Percentiles rank a stretch among this genome's conserved stretches.
Evolutionary conservation across 2,113 vertebrate species (phyloP).

Genomic region (Lepidothrix coronata): DNA sequence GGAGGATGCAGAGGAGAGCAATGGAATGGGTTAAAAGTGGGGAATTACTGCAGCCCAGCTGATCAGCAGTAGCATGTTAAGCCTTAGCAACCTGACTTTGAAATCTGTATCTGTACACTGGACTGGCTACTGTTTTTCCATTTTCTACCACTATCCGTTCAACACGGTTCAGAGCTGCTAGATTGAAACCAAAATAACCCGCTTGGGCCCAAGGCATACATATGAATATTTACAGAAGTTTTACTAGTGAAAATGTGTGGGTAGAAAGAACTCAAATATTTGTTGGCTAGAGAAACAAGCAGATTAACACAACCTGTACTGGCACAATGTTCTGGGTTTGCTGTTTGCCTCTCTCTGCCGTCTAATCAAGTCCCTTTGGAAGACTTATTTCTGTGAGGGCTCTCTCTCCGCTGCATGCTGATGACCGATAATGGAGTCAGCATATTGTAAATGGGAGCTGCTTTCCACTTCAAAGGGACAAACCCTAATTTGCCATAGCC

Average conservation of each 20-base stretch:
- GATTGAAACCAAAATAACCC: not conserved
- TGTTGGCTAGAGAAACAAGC: not conserved
- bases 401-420: not conserved
- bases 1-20: not conserved
- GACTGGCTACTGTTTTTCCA: not conserved
- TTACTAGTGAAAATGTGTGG: not conserved
- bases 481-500: conserved; percentile 31
- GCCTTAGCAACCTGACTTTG: not conserved
- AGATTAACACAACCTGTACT: conserved; percentile 8
- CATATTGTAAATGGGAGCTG: conserved; percentile 2
- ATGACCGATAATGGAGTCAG: not conserved
- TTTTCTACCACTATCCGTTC: not conserved
- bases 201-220: not conserved
- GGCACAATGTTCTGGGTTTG: not conserved
- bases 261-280: conserved; percentile 17
- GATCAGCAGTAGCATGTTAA: not conserved
- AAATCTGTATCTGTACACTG: not conserved
- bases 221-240: conserved; percentile 19
- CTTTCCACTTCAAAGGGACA: conserved; percentile 17
- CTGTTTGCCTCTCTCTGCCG: not conserved
- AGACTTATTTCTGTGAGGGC: not conserved
- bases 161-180: not conserved
- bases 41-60: not conserved
- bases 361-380: conserved; percentile 16
- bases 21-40: not conserved